These are phyloP conservation scores for Sceliomorpha sp. DNA, from an alignment of 2,888 invertebrate species.

Conservation along the genomic window DNA sequence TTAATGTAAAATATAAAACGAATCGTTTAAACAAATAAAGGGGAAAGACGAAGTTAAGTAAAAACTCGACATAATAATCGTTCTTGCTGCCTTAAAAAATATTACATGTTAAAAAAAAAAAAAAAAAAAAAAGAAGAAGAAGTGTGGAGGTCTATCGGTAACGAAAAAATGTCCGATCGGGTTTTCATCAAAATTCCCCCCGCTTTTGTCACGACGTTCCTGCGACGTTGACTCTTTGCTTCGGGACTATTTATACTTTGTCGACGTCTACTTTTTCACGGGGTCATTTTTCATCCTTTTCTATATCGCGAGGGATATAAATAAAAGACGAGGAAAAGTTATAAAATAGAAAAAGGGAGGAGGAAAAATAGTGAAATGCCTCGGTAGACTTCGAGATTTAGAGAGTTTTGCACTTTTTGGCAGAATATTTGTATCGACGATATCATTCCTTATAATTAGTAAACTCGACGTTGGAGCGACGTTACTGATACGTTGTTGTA, in stretches of 20 bases:
- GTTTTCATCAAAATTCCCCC: conserved; percentile 38
- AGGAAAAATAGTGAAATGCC: conserved; percentile 12
- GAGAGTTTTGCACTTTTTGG: conserved; percentile 43
- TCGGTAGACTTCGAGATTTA: conserved; percentile 39
- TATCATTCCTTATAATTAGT: no score
- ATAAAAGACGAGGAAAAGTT: conserved; percentile 13
- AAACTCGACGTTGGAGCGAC: no score
- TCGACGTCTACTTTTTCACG: conserved; percentile 44
- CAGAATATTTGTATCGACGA: conserved; percentile 38
- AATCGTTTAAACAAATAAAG: conserved; percentile 41
- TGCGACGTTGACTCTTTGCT: conserved; percentile 38
- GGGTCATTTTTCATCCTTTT: conserved; percentile 49
- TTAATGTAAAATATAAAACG: conserved; percentile 52
- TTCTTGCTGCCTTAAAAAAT: conserved; percentile 66
- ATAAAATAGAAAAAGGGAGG: conserved; percentile 15
- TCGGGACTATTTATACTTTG: conserved; percentile 42
- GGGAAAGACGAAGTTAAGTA: conserved; percentile 51
- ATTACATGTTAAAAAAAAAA: conserved; percentile 56
- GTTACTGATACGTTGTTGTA: no score
- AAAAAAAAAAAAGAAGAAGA: no score
- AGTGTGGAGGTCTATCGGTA: conserved; percentile 55
- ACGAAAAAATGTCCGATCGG: conserved; percentile 52
- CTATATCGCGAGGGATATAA: conserved; percentile 28
- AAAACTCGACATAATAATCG: conserved; percentile 58
- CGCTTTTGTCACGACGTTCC: conserved; percentile 45